Evolutionary conservation across 1,140 invertebrate species (phyloP).

Genomic region (Nautilus pompilius): DNA sequence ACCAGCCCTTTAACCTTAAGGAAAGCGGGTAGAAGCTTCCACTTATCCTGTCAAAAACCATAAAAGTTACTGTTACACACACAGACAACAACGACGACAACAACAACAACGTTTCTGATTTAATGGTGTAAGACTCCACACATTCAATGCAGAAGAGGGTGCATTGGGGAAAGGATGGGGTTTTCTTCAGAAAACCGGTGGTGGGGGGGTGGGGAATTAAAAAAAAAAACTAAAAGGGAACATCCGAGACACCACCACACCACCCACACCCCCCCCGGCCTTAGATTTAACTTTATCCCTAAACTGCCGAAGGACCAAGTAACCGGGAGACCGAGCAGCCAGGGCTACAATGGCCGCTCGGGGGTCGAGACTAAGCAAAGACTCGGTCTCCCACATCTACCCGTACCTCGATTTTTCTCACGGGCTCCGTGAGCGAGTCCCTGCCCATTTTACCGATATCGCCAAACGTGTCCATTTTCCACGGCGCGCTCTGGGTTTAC

Average conservation of each 20-base stretch:
- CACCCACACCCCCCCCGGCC: too few relatives aligned
- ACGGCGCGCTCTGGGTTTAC: too few relatives aligned
- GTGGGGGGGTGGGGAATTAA: too few relatives aligned
- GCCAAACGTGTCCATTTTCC: constrained; percentile 26
- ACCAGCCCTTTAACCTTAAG: constrained; percentile 72
- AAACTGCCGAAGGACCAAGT: too few relatives aligned
- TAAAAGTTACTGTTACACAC: neutral
- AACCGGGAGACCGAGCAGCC: too few relatives aligned
- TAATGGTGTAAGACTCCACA: neutral
- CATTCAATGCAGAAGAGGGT: neutral
- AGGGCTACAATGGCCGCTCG: too few relatives aligned
- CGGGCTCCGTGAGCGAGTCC: constrained; percentile 26
- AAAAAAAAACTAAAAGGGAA: neutral
- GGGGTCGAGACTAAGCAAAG: too few relatives aligned
- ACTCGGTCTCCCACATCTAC: too few relatives aligned
- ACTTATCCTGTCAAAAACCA: constrained; percentile 74
- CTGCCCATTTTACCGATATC: constrained; percentile 36
- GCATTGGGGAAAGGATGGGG: neutral
- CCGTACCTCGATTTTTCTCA: constrained; percentile 35
- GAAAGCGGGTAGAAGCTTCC: constrained; percentile 80
- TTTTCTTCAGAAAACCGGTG: neutral
- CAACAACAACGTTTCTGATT: neutral
- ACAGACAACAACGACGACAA: neutral
- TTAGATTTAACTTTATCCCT: too few relatives aligned
- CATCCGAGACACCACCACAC: too few relatives aligned